Evolutionary conservation across 2,113 vertebrate genomes (phyloP).

Genomic region (Coregonus clupeaformis): DNA sequence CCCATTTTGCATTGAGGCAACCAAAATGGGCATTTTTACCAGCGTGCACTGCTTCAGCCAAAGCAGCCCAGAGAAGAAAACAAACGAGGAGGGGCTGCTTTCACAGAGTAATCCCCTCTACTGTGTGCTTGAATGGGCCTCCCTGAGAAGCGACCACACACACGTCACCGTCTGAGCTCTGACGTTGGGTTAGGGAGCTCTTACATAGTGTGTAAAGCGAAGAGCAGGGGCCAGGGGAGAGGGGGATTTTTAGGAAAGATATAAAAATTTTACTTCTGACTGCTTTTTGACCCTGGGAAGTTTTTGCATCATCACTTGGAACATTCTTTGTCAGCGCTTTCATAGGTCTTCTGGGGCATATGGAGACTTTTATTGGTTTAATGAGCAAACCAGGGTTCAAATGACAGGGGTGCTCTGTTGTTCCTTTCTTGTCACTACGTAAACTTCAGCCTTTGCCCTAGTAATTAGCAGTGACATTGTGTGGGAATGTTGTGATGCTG

Average conservation of each 20-base stretch:
- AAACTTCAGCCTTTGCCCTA: no score
- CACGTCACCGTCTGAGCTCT: constrained; percentile 24
- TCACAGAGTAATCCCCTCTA: constrained; percentile 27
- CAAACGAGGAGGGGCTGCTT: constrained; percentile 31
- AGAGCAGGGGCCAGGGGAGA: background rate
- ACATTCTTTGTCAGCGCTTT: background rate
- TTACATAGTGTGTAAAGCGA: no score
- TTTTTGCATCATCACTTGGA: constrained; percentile 19
- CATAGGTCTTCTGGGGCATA: no score
- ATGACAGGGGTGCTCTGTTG: no score
- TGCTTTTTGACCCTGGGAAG: no score
- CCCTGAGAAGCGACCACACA: background rate
- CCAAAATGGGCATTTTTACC: background rate
- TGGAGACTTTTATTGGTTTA: no score
- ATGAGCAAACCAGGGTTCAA: no score
- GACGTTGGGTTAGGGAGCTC: background rate
- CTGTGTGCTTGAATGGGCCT: constrained; percentile 15
- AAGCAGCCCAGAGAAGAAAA: constrained; percentile 1
- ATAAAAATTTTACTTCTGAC: background rate
- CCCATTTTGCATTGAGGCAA: background rate
- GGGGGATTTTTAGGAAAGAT: constrained; percentile 32
- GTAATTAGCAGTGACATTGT: no score
- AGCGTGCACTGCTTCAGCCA: background rate
- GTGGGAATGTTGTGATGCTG: no score
- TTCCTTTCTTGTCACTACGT: no score